Conservation (phyloP, 2,888 invertebrate genomes). For the Dicycla oo region DNA sequence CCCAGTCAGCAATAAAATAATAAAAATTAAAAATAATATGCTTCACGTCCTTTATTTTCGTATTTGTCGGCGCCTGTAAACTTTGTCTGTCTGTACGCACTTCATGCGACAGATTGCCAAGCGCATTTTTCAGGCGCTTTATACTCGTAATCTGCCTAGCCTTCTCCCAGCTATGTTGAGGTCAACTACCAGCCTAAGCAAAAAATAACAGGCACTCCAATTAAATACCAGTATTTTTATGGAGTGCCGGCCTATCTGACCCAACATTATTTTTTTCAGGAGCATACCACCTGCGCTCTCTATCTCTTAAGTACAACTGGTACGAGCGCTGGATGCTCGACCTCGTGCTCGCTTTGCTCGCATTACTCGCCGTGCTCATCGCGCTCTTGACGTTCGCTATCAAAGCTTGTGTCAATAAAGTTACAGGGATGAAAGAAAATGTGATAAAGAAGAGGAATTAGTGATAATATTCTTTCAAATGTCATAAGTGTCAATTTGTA, state of each 20-base stretch:
- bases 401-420: conserved; percentile 20
- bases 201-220: no score
- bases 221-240: no score
- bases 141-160: no score
- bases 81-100: no score
- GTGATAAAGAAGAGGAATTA: conserved; percentile 45
- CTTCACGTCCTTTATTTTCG: no score
- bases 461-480: background rate
- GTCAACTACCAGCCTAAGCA: no score
- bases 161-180: no score
- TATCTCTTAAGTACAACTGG: conserved; percentile 55
- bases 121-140: no score
- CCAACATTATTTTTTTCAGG: conserved; percentile 36
- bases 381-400: conserved; percentile 17
- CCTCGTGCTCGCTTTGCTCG: conserved; percentile 23
- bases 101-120: no score
- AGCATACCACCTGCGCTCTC: conserved; percentile 59
- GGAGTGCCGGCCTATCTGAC: background rate
- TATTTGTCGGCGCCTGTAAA: no score
- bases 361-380: conserved; percentile 3
- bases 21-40: no score
- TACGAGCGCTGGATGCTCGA: conserved; percentile 61
- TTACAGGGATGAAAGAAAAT: conserved; percentile 16
- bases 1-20: no score
- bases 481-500: background rate